Base-by-base conservation (phyloP, 2,888 invertebrate genomes). In the Podotricha telesiphe region DNA sequence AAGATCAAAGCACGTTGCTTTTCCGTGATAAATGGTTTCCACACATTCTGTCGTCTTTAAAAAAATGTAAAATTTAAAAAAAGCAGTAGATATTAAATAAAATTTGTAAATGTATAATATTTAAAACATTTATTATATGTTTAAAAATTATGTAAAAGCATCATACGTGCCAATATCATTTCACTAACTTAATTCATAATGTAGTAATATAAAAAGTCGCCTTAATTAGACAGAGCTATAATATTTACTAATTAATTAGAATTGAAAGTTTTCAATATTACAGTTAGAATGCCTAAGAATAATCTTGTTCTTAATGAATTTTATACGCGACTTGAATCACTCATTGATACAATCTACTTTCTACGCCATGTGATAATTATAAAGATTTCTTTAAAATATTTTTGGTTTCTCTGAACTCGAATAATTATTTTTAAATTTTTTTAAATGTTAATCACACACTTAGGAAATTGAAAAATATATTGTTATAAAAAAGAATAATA, bases 311-410 rank as follows among this genome's bases (percentile, higher is more conserved):
- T 63, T 63, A 63, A 66, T 63, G 63, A 66, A 69, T 71, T 69
- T 67, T 71, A 63, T 59, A 58, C 53, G 63, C 76, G 78, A 82
- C 63, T 67, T 67, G 62, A 69, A 65, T 70, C 69, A 61, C 59
- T 17, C 19, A 67, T 72, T 15, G 65, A 70, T 68, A 68, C 67
- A 50, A 47, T 65, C 72, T 42, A 74, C 73, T 76, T 72, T 70
- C 74, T 58, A 72, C 59, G 37, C 63, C 58, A 70, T 73, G 63
- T 59, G 67, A 73, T 71, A 69, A 70, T 71, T 66, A 61, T 63
- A 59, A 69, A 72, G 73, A 74, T 69, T 55, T 55, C 34, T 34
- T 55, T 34, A 17, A 0, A 53, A 11, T 10, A 34, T 37, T 55
- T 34, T 17, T 8, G 17, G 17, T 37, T 13, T 55, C 11, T 13